Percentiles rank a stretch among this genome's conserved stretches.
Evolutionary conservation across 1,140 invertebrate species (phyloP).

Genomic region (Pogonomyrmex barbatus): DNA sequence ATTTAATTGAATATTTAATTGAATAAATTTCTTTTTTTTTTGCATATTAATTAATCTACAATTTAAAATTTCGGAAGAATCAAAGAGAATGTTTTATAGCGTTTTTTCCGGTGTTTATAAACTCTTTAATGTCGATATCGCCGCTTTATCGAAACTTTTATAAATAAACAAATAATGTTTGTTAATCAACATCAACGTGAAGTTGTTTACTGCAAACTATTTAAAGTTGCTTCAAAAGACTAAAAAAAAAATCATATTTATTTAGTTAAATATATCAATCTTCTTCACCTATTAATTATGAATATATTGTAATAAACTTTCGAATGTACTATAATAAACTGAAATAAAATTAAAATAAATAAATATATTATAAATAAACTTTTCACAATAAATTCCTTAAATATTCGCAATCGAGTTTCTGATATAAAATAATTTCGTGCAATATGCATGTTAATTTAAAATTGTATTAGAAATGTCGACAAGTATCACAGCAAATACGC

Average conservation of each 20-base stretch:
- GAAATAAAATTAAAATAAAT: too few relatives aligned
- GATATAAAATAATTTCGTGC: background rate
- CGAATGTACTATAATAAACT: too few relatives aligned
- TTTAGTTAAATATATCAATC: background rate
- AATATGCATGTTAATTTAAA: background rate
- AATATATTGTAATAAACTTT: background rate
- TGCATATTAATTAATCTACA: background rate
- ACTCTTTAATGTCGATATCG: background rate
- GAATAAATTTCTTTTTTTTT: background rate
- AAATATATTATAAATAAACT: background rate
- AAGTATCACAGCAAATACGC: background rate
- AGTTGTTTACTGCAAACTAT: background rate
- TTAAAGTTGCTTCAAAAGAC: background rate
- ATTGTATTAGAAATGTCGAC: slow-evolving; percentile 18
- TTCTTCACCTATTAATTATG: background rate
- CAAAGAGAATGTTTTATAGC: background rate
- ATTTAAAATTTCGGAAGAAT: background rate
- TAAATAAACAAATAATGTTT: too few relatives aligned
- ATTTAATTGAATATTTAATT: background rate
- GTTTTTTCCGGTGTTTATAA: background rate
- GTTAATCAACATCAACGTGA: background rate
- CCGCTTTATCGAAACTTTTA: background rate
- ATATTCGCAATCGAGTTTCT: background rate
- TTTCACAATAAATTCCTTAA: background rate
- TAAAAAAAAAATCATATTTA: background rate